Percentiles rank a stretch among this genome's conserved stretches.
Evolutionary conservation across 2,888 invertebrate genomes (phyloP).

Genomic region (Lottia scabra): DNA sequence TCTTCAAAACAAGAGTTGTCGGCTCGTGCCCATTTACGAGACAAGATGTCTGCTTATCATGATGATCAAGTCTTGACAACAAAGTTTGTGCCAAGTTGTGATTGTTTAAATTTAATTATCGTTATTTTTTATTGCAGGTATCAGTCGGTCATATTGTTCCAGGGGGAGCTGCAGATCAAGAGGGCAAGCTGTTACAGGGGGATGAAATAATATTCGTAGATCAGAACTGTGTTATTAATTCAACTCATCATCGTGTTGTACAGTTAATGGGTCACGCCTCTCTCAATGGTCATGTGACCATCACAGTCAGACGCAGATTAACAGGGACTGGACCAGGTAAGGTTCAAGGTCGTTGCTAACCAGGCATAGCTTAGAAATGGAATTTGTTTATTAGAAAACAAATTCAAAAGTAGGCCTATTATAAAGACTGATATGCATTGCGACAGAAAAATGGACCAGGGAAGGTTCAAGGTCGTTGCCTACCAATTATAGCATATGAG

Average conservation of each 20-base stretch:
- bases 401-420: too few relatives aligned
- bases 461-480: conserved; percentile 3
- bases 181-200: conserved; percentile 89
- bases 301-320: conserved; percentile 78
- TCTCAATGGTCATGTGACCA: conserved; percentile 85
- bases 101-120: too few relatives aligned
- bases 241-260: conserved; percentile 93
- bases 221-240: conserved; percentile 83
- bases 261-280: conserved; percentile 92
- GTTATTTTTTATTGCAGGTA: conserved; percentile 72
- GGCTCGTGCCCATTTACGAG: too few relatives aligned
- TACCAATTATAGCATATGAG: too few relatives aligned
- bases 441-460: too few relatives aligned
- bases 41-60: too few relatives aligned
- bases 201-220: conserved; percentile 97
- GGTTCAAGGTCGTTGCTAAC: conserved; percentile 1
- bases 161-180: conserved; percentile 92
- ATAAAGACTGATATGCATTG: too few relatives aligned
- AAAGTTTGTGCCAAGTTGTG: too few relatives aligned
- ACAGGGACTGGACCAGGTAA: conserved; percentile 22
- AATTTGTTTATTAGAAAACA: too few relatives aligned
- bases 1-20: too few relatives aligned
- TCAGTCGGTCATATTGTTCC: conserved; percentile 97
- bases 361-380: too few relatives aligned
- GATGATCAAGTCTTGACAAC: too few relatives aligned